Conservation (phyloP, 2,888 invertebrate species). For the Drosophila cracens region DNA sequence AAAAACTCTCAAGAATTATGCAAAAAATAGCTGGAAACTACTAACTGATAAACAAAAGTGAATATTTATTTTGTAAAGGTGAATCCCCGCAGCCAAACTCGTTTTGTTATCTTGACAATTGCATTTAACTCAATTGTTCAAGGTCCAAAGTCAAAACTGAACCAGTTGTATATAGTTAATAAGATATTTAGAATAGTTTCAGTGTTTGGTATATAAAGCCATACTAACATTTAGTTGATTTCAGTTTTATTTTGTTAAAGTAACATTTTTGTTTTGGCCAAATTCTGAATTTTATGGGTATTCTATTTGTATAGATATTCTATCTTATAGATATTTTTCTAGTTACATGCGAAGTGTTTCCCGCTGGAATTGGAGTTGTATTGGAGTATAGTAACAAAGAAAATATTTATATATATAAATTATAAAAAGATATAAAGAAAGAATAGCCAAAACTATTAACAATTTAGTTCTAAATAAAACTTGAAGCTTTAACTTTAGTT, state of each 20-base stretch:
- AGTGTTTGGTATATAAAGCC: neutral
- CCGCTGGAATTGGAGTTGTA: no score
- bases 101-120: constrained; percentile 3
- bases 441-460: neutral
- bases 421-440: neutral
- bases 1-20: neutral
- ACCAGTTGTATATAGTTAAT: neutral
- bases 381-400: no score
- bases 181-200: neutral
- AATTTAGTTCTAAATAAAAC: neutral
- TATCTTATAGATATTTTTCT: neutral
- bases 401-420: neutral
- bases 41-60: neutral
- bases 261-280: neutral
- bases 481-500: neutral
- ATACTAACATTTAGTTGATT: neutral
- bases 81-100: constrained; percentile 4
- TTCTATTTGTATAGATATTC: neutral
- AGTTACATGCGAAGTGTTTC: no score
- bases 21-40: neutral
- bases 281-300: accelerated
- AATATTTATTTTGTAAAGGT: neutral
- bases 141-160: constrained; percentile 1
- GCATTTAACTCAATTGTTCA: neutral
- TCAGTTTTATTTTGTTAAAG: accelerated